Percentiles rank a stretch among this genome's conserved stretches.
phyloP scores from a whole-genome alignment of 2,888 invertebrate species.

The Zelleria hepariella region DNA sequence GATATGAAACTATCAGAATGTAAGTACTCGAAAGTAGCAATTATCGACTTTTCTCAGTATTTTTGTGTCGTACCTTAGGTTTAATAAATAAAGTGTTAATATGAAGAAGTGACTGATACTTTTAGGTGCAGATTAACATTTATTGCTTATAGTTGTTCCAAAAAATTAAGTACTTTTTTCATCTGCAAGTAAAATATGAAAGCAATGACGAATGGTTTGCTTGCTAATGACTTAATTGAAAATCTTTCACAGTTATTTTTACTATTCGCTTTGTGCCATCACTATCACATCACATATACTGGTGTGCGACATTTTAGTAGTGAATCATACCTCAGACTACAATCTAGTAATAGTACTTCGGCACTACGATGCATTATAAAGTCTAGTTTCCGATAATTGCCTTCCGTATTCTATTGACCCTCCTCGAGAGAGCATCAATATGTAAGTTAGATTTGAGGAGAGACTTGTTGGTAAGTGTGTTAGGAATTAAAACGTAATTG shows the following conservation, averaged over 20 bases:
- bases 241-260: neutral
- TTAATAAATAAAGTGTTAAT: neutral
- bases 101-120: neutral
- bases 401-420: neutral
- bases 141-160: neutral
- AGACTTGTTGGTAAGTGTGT: slow-evolving; percentile 3
- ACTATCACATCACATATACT: neutral
- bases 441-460: neutral
- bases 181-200: slow-evolving; percentile 23
- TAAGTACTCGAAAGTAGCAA: slow-evolving; percentile 1
- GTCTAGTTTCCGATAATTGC: neutral
- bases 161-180: neutral
- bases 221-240: too few species aligned
- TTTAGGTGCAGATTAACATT: neutral
- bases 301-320: neutral
- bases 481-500: slow-evolving; percentile 21
- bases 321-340: neutral
- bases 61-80: neutral
- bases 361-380: neutral
- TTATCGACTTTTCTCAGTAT: neutral
- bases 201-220: neutral
- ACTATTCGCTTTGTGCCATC: neutral
- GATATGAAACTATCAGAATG: slow-evolving; percentile 12
- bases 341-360: neutral
- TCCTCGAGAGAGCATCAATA: neutral